Percentiles rank a stretch among this genome's conserved stretches.
Conservation (phyloP, 2,888 invertebrate species). For the Timandra comae region DNA sequence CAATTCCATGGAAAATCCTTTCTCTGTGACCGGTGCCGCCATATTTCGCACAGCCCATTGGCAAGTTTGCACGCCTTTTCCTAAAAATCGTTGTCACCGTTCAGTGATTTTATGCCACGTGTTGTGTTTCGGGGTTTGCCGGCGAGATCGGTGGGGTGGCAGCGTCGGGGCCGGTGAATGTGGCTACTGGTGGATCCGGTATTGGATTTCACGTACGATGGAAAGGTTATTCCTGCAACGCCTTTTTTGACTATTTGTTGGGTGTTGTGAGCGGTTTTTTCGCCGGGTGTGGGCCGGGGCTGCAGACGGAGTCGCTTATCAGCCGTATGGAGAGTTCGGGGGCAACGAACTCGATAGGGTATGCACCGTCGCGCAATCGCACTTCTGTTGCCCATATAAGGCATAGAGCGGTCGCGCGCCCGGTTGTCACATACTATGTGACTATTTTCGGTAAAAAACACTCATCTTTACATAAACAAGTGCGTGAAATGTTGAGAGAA, state of each 20-base stretch:
- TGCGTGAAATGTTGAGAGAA: slow-evolving; percentile 21
- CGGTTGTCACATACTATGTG: slow-evolving; percentile 48
- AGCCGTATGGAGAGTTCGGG: slow-evolving; percentile 38
- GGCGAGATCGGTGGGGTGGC: slow-evolving; percentile 21
- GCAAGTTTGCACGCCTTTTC: slow-evolving; percentile 71
- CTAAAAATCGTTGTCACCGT: slow-evolving; percentile 65
- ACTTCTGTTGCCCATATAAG: slow-evolving; percentile 67
- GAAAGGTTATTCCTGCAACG: slow-evolving; percentile 64
- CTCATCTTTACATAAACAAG: slow-evolving; percentile 27
- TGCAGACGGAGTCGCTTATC: slow-evolving; percentile 31
- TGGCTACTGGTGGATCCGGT: slow-evolving; percentile 41
- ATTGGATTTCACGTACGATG: slow-evolving; percentile 70
- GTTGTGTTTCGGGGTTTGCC: slow-evolving; percentile 49
- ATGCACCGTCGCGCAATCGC: slow-evolving; percentile 71
- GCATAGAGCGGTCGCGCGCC: slow-evolving; percentile 52
- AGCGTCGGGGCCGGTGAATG: slow-evolving; percentile 26
- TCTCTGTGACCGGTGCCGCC: slow-evolving; percentile 71
- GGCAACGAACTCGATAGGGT: slow-evolving; percentile 65
- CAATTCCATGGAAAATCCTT: slow-evolving; percentile 46
- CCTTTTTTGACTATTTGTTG: slow-evolving; percentile 61
- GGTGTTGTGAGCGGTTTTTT: slow-evolving; percentile 6
- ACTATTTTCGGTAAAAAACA: slow-evolving; percentile 51
- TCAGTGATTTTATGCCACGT: slow-evolving; percentile 75
- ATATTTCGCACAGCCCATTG: slow-evolving; percentile 71
- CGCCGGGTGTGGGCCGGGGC: slow-evolving; percentile 9